Percentiles rank a stretch among this genome's conserved stretches.
Conservation (phyloP, 2,797 vertebrate genomes). For the Rhinogobio ventralis region DNA sequence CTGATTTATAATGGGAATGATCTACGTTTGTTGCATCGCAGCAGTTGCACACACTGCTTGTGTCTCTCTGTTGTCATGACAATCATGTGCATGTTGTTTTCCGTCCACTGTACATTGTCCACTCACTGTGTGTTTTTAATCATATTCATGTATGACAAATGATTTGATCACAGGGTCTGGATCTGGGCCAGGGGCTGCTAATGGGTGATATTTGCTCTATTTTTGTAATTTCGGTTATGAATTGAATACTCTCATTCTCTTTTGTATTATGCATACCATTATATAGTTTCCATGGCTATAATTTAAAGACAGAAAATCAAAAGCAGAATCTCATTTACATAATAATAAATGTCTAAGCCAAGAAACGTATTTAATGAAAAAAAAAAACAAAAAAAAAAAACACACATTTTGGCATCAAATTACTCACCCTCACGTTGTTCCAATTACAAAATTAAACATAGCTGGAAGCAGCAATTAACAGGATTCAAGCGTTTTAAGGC, state of each 20-base stretch:
- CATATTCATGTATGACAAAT: background rate
- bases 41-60: no score
- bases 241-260: background rate
- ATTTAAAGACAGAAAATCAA: no score
- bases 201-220: background rate
- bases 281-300: background rate
- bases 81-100: background rate
- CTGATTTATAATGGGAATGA: no score
- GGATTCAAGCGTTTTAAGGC: no score
- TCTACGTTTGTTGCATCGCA: no score
- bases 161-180: background rate
- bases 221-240: conserved; percentile 15
- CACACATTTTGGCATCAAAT: background rate
- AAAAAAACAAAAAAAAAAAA: background rate
- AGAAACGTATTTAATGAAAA: background rate
- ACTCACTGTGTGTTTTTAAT: background rate
- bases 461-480: no score
- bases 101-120: background rate
- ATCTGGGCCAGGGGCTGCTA: background rate
- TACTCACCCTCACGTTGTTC: background rate
- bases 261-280: background rate
- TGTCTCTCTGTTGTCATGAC: conserved; percentile 4
- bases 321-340: background rate
- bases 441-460: background rate
- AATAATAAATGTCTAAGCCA: background rate